Base-by-base conservation (phyloP, 2,113 vertebrate species). In the Xenopus laevis region DNA sequence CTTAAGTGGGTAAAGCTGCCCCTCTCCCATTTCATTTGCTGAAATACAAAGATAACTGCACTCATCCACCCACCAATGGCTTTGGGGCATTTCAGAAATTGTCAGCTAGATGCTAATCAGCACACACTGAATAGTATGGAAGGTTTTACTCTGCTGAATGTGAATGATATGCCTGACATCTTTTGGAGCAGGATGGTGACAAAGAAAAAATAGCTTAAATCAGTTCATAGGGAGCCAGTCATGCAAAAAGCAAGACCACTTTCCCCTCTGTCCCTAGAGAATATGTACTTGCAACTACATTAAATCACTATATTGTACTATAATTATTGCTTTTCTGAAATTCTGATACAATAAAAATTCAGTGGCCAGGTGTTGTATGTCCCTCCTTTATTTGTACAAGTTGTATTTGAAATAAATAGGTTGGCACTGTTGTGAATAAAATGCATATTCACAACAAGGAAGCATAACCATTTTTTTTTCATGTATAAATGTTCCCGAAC, bases 21-120 rank as follows among this genome's bases (percentile, higher is more conserved):
- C 15, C 4, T 55, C 13, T 55, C 17, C 17, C 16, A n/a, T n/a
- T n/a, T n/a, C 1, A 16, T 55, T 55, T 55, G 15, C 53, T 55
- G 53, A 55, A 55, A 55, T 55, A 55, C 53, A 55, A 55, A 55
- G 53, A 55, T 55, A 55, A n/a, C 17, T 55, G 53, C 53, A 55
- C 53, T 55, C 53, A 55, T 16, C 13, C 3, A 55, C 16, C 53
- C 16, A 55, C 53, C 53, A 55, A 55, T 55, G 53, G 53, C 53
- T 55, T 13, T 55, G 17, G 53, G 53, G 53, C 53, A 55, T n/a
- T 18, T 55, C 4, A n/a, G 15, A 55, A 55, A 55, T 55, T 16
- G 53, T 13, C 53, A n/a, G 53, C 53, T n/a, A 16, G 53, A n/a
- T 55, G 17, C 13, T 55, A 55, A 55, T 55, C 53, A 55, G 53